A percentile compares a stretch with the other conserved stretches of the same genome.
phyloP scores from a whole-genome alignment of 2,113 vertebrate species.

The Catharus fuscescens region DNA sequence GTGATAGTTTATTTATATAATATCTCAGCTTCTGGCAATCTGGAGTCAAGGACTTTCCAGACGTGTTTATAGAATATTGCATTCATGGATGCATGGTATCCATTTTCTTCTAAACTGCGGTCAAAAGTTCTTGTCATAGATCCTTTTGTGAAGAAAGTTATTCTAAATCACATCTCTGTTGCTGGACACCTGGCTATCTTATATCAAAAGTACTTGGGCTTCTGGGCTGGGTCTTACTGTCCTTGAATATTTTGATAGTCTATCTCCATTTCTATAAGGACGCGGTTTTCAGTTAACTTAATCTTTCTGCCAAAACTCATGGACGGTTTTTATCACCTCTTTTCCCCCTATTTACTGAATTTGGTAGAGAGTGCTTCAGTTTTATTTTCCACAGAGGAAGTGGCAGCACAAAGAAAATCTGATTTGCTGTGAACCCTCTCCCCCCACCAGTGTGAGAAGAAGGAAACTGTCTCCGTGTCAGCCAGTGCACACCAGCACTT shows the following conservation, averaged over 20 bases:
- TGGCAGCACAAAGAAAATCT: background rate
- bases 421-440: background rate
- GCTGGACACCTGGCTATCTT: background rate
- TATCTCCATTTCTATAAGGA: constrained; percentile 10
- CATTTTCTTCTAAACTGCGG: background rate
- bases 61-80: background rate
- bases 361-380: background rate
- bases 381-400: background rate
- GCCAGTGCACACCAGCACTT: background rate
- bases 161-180: background rate
- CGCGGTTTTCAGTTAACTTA: background rate
- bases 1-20: background rate
- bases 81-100: background rate
- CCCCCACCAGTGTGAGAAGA: background rate
- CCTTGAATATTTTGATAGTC: constrained; percentile 11
- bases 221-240: background rate
- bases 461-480: background rate
- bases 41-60: background rate
- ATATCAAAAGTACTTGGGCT: background rate
- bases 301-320: constrained; percentile 5
- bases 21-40: background rate
- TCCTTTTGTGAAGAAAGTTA: background rate
- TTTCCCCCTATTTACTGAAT: background rate
- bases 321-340: background rate
- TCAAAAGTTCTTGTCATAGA: background rate